Base-by-base conservation (phyloP, 1,140 invertebrate genomes). In the Drosophila willistoni region DNA sequence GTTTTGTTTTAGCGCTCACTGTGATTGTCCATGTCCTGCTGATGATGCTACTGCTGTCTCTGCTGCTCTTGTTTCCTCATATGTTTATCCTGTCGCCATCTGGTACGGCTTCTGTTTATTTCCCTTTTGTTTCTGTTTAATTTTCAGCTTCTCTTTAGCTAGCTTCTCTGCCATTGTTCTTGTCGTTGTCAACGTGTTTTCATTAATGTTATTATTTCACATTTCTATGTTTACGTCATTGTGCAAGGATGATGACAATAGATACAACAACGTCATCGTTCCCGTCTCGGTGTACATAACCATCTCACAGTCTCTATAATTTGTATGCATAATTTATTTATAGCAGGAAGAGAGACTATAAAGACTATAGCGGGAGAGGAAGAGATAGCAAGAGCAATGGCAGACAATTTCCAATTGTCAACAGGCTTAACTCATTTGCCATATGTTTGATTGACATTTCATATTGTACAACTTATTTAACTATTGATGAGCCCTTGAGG, bases 181-280 rank as follows among this genome's bases (percentile, higher is more conserved):
- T 59, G 44, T 22, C 36, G 56, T 59, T 59, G 56, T 59, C 29
- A 59, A 59, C 34, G 56, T 76, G 76, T 79, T 79, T 79, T 79
- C 76, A 76, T 79, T 79, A 79, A 79, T 79, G 76, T 79, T 79
- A 79, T 79, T 79, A 75, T 79, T 76, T 73, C 76, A 79, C 76
- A 79, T 79, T 78, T 78, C 73, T 64, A 75, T 78, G 76, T 75
- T 76, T 68, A 79, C 76, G 64, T 79, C 76, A 79, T 57, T 65
- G 66, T 47, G 44, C 17, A 22, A 51, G 44, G 44, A 51, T 51
- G 44, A 51, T 19, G 44, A 51, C 44, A 51, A 51, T 22, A 51
- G 44, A 51, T 22, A 22, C 44, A 19, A 51, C 44, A 51, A 51
- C 44, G 44, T 22, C 17, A 51, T 19, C 44, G 19, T 51, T 19